Evolutionary conservation across 2,113 vertebrate species (phyloP), one percentile per base, ranked within the genome.

Genomic region (Sturnira hondurensis): DNA sequence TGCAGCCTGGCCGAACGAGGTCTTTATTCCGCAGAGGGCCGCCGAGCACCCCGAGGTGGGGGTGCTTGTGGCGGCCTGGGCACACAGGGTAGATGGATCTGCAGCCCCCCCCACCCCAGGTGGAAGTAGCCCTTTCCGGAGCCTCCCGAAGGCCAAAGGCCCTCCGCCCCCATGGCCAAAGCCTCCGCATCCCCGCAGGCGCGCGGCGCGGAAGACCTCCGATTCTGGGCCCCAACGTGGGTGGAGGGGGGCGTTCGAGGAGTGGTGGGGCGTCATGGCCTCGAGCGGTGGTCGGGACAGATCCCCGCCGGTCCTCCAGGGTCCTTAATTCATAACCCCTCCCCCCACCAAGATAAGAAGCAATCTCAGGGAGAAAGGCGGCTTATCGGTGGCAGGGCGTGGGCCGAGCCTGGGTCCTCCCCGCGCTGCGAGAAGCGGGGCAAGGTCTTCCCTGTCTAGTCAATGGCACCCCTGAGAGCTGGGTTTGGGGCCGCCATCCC

Each of bases 11-110:
- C 52, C 63, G 45, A 20, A 33, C 63, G 41, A 20, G 38, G 93
- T 83, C 92, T 97, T 95, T 91, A 96, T 94, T 68, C 92, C 52
- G 81, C 96, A 78, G 89, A 77, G 85, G 50, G 58, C 71, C 26
- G 78, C 38, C 22, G 85, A 87, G 82, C 89, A 19, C 76, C 93
- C 91, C 31, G 36, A 56, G 81, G 63, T 88, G 65, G 67, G 91
- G 91, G 85, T 26, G 43, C 22, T 26, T 8, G 14, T 5, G 36
- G 20, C 13, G 14, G 80, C 52, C 52, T 26, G n/a, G n/a, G 41
- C 17, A 5, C 45, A 71, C 31, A 4, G 47, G 36, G 10, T 10
- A 17, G 33, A 16, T 1, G 26, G 56, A 1, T 38, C 80, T 26
- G 76, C 65, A 28, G 67, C 24, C 11, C 15, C 16, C 43, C 36